Base-by-base conservation (phyloP, 2,888 invertebrate genomes). In the Deilephila elpenor region DNA sequence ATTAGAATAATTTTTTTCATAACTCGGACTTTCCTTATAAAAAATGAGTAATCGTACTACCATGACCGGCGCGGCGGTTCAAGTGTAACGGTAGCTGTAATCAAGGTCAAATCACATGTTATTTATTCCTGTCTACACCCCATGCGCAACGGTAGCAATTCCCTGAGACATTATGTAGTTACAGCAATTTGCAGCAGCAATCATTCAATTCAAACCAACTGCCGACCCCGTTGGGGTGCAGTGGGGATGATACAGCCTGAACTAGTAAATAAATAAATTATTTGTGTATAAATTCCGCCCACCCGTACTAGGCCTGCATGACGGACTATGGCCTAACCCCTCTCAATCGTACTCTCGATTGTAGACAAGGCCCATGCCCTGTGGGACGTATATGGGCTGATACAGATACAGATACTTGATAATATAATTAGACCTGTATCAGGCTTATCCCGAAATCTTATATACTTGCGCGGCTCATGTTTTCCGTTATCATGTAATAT, bases 151-250 rank as follows among this genome's bases (percentile, higher is more conserved):
- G 56, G 56, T 56, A 56, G 5, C 56, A 56, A 56, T 56, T 19
- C n/a, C 56, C n/a, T n/a, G 56, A n/a, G 6, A 37, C 61, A 61
- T 62, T 62, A 34, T 62, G 62, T 62, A 37, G 62, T 62, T 62
- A 60, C 25, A 29, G 62, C 20, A 19, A 64, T 64, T 34, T 6
- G 7, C 19, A 20, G 56, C 76, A 71, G 80, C 84, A 86, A 87
- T 86, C 86, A 83, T 86, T 82, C 83, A 82, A 86, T 87, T 84
- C 78, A 78, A 74, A 78, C 71, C 77, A 72, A 53, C 75, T 74
- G 61, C 1, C 25, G 56, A 53, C 70, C 64, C 56, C 56, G 25
- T 64, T 25, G 37, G 20, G 59, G 72, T 25, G 64, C 11, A 17
- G 8, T 56, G 70, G 59, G 59, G 25, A 34, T n/a, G 29, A 19